Evolutionary conservation across 2,888 invertebrate species (phyloP).

Genomic region (Panzeria rudis): DNA sequence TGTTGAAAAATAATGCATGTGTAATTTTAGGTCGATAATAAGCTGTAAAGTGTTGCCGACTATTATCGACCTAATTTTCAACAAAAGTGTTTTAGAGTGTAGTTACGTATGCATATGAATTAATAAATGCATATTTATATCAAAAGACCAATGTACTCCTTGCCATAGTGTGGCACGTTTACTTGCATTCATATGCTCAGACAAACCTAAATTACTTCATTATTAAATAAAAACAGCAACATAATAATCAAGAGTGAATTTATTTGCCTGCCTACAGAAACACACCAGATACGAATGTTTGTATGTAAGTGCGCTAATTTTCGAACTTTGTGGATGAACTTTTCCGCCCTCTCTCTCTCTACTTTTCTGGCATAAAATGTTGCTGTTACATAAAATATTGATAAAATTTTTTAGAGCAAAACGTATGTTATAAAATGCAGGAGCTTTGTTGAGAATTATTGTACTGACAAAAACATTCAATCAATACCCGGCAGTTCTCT

Average conservation of each 20-base stretch:
- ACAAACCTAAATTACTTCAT: constrained; percentile 39
- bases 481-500: constrained; percentile 12
- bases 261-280: not conserved
- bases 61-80: no score
- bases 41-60: no score
- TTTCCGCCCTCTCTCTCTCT: not conserved
- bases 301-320: constrained; percentile 7
- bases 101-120: not conserved
- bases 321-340: not conserved
- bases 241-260: constrained; percentile 36
- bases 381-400: constrained; percentile 36
- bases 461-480: not conserved
- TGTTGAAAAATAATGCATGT: no score
- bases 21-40: no score
- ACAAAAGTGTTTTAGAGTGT: no score
- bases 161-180: not conserved
- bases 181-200: not conserved
- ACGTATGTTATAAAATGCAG: not conserved
- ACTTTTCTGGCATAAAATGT: not conserved
- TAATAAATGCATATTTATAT: constrained; percentile 6
- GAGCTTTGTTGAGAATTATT: constrained; percentile 8
- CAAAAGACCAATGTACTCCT: constrained; percentile 4
- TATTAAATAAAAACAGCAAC: constrained; percentile 23
- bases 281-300: not conserved
- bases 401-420: constrained; percentile 12